phyloP scores from a whole-genome alignment of 2,888 invertebrate species.

The Diarsia dahlii region DNA sequence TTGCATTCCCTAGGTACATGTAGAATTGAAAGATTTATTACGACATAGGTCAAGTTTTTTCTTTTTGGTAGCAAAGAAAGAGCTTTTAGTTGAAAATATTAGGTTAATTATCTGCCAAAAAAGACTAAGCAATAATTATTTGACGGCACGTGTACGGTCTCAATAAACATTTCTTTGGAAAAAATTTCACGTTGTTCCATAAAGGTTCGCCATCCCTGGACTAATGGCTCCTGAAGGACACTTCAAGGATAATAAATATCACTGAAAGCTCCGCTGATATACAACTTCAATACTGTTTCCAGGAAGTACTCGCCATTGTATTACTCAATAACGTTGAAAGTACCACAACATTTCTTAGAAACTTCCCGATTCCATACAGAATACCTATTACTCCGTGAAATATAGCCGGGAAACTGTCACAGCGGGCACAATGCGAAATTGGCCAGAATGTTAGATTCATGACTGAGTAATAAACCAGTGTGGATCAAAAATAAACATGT shows the following conservation, averaged over 20 bases:
- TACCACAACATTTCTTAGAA: slow-evolving; percentile 28
- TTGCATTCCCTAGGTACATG: too few species aligned
- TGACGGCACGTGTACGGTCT: too few species aligned
- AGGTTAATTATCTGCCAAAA: too few species aligned
- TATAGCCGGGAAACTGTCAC: slow-evolving; percentile 53
- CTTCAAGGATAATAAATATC: background rate
- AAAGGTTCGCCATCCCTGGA: too few species aligned
- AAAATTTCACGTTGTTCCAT: too few species aligned
- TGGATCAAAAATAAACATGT: slow-evolving; percentile 71
- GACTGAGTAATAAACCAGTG: slow-evolving; percentile 66
- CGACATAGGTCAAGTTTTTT: too few species aligned
- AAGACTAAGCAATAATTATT: too few species aligned
- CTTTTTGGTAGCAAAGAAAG: too few species aligned
- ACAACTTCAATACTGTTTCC: slow-evolving; percentile 10
- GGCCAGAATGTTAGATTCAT: slow-evolving; percentile 61
- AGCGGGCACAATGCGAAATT: slow-evolving; percentile 53
- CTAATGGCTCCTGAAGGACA: too few species aligned
- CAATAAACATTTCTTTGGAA: too few species aligned
- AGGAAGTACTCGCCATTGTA: slow-evolving; percentile 25
- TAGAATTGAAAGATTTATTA: too few species aligned
- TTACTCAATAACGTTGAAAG: slow-evolving; percentile 11
- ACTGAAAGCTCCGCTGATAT: slow-evolving; percentile 1
- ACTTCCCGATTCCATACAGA: slow-evolving; percentile 7
- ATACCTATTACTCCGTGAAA: slow-evolving; percentile 31
- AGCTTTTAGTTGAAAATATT: too few species aligned